A percentile compares a stretch with the other conserved stretches of the same genome.
phyloP scores from a whole-genome alignment of 2,113 vertebrate genomes.

The Pimephales promelas region DNA sequence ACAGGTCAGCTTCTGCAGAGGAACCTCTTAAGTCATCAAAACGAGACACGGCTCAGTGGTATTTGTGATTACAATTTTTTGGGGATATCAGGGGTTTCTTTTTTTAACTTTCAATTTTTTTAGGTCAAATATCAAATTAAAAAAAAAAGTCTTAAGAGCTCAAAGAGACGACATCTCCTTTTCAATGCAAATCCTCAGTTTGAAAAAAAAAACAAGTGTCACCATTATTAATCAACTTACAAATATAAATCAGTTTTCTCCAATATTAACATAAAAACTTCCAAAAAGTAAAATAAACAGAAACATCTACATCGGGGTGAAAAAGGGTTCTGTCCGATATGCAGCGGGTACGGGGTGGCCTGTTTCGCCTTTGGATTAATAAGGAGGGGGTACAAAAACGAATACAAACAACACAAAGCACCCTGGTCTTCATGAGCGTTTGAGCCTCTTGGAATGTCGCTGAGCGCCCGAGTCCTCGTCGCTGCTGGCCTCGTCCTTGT shows the following conservation, averaged over 20 bases:
- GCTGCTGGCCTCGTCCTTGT: constrained; percentile 56
- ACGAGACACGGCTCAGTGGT: constrained; percentile 6
- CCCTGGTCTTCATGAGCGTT: constrained; percentile 70
- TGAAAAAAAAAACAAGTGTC: constrained; percentile 36
- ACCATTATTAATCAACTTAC: constrained; percentile 72
- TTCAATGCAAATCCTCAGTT: constrained; percentile 52
- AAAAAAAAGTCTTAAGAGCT: constrained; percentile 64
- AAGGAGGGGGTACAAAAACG: constrained; percentile 44
- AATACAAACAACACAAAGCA: constrained; percentile 44
- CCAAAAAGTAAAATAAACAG: constrained; percentile 34
- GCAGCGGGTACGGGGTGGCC: constrained; percentile 40
- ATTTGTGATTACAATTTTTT: constrained; percentile 12
- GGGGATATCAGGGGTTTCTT: not conserved
- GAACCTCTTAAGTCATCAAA: constrained; percentile 26
- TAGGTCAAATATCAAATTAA: constrained; percentile 42
- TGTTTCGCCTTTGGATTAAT: constrained; percentile 49
- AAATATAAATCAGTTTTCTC: constrained; percentile 80
- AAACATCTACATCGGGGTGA: constrained; percentile 63
- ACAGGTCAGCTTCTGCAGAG: constrained; percentile 11
- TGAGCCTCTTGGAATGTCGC: constrained; percentile 81
- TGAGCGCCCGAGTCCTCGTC: constrained; percentile 68
- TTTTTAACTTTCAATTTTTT: not conserved
- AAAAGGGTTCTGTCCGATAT: constrained; percentile 59
- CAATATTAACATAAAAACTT: constrained; percentile 72
- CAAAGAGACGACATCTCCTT: constrained; percentile 53